Evolutionary conservation across 2,797 vertebrate species (phyloP).

Genomic region (Austrolebias charrua): DNA sequence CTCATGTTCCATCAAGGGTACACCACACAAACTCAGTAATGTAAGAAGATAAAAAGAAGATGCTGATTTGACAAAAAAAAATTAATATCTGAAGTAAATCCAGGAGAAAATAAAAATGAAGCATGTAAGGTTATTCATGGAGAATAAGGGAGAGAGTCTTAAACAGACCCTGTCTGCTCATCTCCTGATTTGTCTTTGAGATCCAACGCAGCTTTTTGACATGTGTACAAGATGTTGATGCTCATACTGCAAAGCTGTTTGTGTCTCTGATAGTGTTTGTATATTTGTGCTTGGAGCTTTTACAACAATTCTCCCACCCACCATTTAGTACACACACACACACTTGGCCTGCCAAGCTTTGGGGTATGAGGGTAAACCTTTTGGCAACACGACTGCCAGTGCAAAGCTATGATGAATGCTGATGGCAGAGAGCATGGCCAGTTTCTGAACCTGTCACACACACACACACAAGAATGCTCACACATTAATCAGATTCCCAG

Average conservation of each 20-base stretch:
- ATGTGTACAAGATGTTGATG: conserved; percentile 68
- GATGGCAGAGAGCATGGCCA: conserved; percentile 73
- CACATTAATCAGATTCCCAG: conserved; percentile 73
- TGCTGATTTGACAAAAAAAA: conserved; percentile 10
- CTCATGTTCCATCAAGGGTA: conserved; percentile 78
- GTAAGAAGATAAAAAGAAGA: conserved; percentile 13
- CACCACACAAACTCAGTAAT: conserved; percentile 44
- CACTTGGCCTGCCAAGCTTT: conserved; percentile 62
- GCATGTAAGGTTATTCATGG: not conserved
- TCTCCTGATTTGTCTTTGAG: conserved; percentile 57
- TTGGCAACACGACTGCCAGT: conserved; percentile 67
- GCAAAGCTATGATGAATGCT: conserved; percentile 76
- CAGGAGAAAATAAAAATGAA: conserved; percentile 4
- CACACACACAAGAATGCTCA: conserved; percentile 36
- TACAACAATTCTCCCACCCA: conserved; percentile 42
- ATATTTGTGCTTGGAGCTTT: conserved; percentile 57
- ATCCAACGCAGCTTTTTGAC: conserved; percentile 71
- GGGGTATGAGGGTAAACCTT: conserved; percentile 74
- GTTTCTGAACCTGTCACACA: conserved; percentile 64
- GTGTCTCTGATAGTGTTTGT: conserved; percentile 58
- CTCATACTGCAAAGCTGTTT: conserved; percentile 67
- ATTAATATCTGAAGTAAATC: too few species aligned
- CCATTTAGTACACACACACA: conserved; percentile 24
- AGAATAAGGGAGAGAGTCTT: conserved; percentile 11
- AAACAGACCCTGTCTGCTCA: conserved; percentile 43